Evolutionary conservation across 23 tunicate genomes (phyloP), one percentile per base, ranked within the genome.

Genomic region (Ciona savignyi): DNA sequence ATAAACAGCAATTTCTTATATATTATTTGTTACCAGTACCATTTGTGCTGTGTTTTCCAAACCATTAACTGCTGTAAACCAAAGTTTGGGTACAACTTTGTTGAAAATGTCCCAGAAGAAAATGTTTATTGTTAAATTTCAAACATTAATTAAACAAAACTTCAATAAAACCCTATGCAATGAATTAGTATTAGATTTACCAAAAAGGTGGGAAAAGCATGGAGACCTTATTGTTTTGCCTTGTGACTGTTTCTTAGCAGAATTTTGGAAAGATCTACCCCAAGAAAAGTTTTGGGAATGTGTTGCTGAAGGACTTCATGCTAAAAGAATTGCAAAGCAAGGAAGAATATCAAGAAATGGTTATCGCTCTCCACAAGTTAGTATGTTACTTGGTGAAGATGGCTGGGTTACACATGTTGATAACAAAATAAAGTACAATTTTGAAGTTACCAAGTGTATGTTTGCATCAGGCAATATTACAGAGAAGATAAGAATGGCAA

Each of bases 381-480:
- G 56, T 32, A 32, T 91, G 79, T 19, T 84, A 34, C 60, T 70
- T 0, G 97, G 97, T 27, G 72, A 72, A 19, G 74, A 76, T 67
- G 23, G 81, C 3, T 34, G 79, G 76, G 97, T 85, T 2, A 72
- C 76, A 60, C 97, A 91, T 34, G 29, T 84, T 60, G 97, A 91
- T 48, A 91, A 91, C 51, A 91, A 80, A 79, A 85, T 91, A 20
- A 85, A 42, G 89, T 91, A 91, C 51, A 68, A 63, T 1, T 91
- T 86, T 77, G 87, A 91, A 71, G 83, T 91, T 30, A 84, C 83
- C 35, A 91, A 91, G 51, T 84, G 83, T 66, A 91, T 91, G 97
- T 91, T 91, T 80, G 84, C 97, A 19, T 79, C 86, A 64, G 97
- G 97, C 27, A 91, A 91, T 66, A 80, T 91, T 21, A 91, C 97